A percentile compares a stretch with the other conserved stretches of the same genome.
Conservation (phyloP, 92 coral and sea anemone species). For the Palythoa grandiflora region DNA sequence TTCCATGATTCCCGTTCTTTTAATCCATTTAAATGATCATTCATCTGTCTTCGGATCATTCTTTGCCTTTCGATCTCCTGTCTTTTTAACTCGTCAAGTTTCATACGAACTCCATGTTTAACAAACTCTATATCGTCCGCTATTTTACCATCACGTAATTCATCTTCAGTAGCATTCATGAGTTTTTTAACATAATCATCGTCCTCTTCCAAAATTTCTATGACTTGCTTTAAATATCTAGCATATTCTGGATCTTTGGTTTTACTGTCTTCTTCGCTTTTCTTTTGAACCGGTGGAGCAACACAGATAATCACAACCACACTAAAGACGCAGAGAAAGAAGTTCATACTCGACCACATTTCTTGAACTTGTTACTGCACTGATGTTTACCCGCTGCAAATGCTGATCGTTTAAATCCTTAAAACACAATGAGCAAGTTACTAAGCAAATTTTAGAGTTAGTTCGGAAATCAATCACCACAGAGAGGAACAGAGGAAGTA, state of each 20-base stretch:
- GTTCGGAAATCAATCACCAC: constrained; percentile 7
- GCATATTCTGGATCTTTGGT: constrained; percentile 93
- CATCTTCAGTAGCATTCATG: constrained; percentile 95
- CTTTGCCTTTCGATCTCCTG: constrained; percentile 94
- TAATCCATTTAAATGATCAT: constrained; percentile 87
- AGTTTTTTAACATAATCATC: constrained; percentile 90
- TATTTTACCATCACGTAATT: constrained; percentile 86
- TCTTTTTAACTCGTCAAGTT: constrained; percentile 92
- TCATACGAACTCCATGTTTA: constrained; percentile 89
- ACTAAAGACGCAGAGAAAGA: constrained; percentile 31
- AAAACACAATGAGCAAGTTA: background rate
- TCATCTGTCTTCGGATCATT: constrained; percentile 91
- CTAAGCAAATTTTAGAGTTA: background rate
- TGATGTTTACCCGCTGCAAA: background rate
- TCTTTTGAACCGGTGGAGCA: constrained; percentile 84
- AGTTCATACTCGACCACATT: constrained; percentile 42
- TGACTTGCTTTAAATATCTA: constrained; percentile 94
- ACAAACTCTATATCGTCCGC: constrained; percentile 96
- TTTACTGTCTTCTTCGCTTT: constrained; percentile 54
- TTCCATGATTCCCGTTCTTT: constrained; percentile 96
- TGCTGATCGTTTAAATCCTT: background rate
- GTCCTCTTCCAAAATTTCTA: constrained; percentile 94
- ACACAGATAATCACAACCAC: constrained; percentile 65
- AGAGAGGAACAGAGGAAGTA: constrained; percentile 22
- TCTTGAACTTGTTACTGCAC: constrained; percentile 2